A percentile compares a stretch with the other conserved stretches of the same genome.
These are phyloP conservation scores for Drosophila serrata DNA, from an alignment of 1,140 invertebrate species.

Conservation along the genomic window DNA sequence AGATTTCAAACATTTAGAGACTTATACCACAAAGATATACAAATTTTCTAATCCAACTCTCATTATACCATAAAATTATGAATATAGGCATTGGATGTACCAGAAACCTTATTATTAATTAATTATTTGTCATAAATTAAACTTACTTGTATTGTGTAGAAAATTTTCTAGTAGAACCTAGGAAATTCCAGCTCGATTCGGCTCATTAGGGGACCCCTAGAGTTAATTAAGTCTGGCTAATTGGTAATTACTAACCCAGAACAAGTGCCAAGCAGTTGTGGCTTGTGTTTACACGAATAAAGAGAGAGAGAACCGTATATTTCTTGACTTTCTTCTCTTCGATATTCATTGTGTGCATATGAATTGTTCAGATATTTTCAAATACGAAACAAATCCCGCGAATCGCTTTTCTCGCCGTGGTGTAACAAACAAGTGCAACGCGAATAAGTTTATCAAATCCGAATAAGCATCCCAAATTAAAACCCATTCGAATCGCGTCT, in stretches of 20 bases:
- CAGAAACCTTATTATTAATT: background rate
- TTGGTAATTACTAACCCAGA: constrained; percentile 42
- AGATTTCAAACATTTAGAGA: background rate
- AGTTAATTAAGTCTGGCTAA: constrained; percentile 35
- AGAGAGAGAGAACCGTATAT: constrained; percentile 2
- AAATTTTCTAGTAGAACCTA: background rate
- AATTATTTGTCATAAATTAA: background rate
- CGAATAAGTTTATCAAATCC: constrained; percentile 27
- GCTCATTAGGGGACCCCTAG: constrained; percentile 31
- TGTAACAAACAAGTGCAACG: constrained; percentile 77
- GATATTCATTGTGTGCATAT: constrained; percentile 21
- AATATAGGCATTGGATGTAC: background rate
- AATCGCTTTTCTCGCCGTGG: constrained; percentile 58
- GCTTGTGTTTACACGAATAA: constrained; percentile 1
- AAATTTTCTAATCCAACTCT: background rate
- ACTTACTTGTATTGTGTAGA: background rate
- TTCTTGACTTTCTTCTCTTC: background rate
- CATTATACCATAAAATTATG: background rate
- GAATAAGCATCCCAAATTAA: constrained; percentile 27
- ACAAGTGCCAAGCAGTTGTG: constrained; percentile 19
- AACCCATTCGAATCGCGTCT: constrained; percentile 70
- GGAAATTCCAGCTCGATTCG: constrained; percentile 46
- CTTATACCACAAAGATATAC: background rate
- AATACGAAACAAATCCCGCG: constrained; percentile 34
- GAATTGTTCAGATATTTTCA: constrained; percentile 13